phyloP scores from a whole-genome alignment of 2,113 vertebrate genomes.

The Strix uralensis region DNA sequence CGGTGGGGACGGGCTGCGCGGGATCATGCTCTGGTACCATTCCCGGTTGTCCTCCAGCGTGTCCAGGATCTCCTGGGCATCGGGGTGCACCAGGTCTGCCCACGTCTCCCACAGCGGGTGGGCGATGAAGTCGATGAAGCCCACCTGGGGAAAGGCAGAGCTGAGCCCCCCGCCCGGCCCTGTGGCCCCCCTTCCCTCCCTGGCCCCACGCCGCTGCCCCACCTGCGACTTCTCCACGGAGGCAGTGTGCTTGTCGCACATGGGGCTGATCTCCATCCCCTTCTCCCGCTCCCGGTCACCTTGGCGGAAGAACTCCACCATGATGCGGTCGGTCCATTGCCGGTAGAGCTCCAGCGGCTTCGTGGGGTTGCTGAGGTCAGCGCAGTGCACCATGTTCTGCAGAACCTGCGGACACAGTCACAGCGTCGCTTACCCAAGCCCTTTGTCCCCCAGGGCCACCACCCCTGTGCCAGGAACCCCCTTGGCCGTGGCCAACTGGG shows the following conservation, averaged over 20 bases:
- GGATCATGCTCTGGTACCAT: constrained; percentile 95
- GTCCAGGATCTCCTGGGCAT: constrained; percentile 90
- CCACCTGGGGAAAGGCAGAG: constrained; percentile 75
- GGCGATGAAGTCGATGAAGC: constrained; percentile 93
- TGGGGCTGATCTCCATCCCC: constrained; percentile 93
- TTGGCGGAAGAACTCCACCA: constrained; percentile 90
- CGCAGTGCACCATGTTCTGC: constrained; percentile 94
- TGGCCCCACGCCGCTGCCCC: rapidly evolving
- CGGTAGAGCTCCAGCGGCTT: constrained; percentile 89
- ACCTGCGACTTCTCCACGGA: constrained; percentile 94
- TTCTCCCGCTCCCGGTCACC: constrained; percentile 87
- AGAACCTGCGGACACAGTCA: constrained; percentile 74
- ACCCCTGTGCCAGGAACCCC: neutral
- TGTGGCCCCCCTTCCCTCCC: rapidly evolving
- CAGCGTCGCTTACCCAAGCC: rapidly evolving
- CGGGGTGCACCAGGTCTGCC: constrained; percentile 91
- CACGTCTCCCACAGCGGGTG: constrained; percentile 94
- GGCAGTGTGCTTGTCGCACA: constrained; percentile 92
- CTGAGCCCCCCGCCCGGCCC: neutral
- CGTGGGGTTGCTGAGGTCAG: constrained; percentile 92
- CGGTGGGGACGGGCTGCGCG: constrained; percentile 79
- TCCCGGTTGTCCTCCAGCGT: constrained; percentile 91
- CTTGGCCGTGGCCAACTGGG: rapidly evolving
- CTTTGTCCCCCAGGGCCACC: neutral
- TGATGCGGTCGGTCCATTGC: constrained; percentile 89